Evolutionary conservation across 2,797 vertebrate species (phyloP).

Genomic region (Amblyopsis hoosieri): DNA sequence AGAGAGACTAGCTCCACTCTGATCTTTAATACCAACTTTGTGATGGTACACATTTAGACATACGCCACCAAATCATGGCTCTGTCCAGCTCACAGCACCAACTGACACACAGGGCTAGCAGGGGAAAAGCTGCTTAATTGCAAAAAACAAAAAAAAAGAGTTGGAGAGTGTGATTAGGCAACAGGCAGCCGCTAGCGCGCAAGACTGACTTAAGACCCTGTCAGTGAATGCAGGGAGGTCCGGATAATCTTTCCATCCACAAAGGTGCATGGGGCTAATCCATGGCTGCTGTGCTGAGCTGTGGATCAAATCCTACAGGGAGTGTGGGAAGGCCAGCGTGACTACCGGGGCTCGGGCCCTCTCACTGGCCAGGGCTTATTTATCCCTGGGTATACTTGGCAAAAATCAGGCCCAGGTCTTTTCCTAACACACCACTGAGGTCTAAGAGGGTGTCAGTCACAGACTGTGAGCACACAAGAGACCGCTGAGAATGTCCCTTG

Average conservation of each 20-base stretch:
- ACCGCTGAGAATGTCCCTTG: not conserved
- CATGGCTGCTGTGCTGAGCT: constrained; percentile 69
- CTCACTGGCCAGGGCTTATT: constrained; percentile 60
- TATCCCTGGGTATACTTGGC: constrained; percentile 54
- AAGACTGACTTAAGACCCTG: constrained; percentile 79
- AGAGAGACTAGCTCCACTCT: no score
- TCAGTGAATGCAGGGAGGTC: constrained; percentile 81
- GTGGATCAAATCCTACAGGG: constrained; percentile 75
- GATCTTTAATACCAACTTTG: not conserved
- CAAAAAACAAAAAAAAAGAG: constrained; percentile 69
- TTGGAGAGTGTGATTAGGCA: constrained; percentile 71
- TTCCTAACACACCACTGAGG: constrained; percentile 38
- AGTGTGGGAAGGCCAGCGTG: constrained; percentile 80
- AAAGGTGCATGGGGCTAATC: constrained; percentile 81
- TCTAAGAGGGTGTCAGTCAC: constrained; percentile 18
- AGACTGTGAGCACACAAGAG: not conserved
- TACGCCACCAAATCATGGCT: constrained; percentile 26
- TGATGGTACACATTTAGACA: constrained; percentile 20
- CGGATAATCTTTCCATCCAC: constrained; percentile 80
- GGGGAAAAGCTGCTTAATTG: constrained; percentile 78
- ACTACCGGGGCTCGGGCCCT: constrained; percentile 53
- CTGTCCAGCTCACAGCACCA: constrained; percentile 27
- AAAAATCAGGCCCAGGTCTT: constrained; percentile 47
- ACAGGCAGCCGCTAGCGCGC: constrained; percentile 73
- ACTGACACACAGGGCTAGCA: constrained; percentile 30